Evolutionary conservation across 2,888 invertebrate genomes (phyloP).

Genomic region (Priocnemis perturbator): DNA sequence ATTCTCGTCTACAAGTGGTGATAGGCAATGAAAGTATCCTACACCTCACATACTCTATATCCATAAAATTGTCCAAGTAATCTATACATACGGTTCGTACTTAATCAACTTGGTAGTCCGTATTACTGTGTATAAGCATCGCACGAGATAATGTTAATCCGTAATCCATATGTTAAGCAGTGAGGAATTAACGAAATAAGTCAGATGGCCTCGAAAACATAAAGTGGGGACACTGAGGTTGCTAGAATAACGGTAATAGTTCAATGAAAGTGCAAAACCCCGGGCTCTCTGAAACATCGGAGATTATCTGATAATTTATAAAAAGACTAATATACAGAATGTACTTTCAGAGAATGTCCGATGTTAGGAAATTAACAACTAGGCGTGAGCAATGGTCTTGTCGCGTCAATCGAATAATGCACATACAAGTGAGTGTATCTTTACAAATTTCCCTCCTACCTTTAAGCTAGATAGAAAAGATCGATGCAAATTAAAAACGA

Average conservation of each 20-base stretch:
- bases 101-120: not conserved
- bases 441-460: no score
- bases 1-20: slow-evolving; percentile 31
- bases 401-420: no score
- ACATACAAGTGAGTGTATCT: no score
- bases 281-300: slow-evolving; percentile 24
- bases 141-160: not conserved
- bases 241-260: not conserved
- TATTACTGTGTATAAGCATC: not conserved
- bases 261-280: not conserved
- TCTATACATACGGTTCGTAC: slow-evolving; percentile 36
- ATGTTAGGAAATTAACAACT: not conserved
- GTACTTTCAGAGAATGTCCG: not conserved
- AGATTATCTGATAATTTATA: slow-evolving; percentile 20
- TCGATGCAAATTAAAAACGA: slow-evolving; percentile 10
- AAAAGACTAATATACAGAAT: slow-evolving; percentile 9
- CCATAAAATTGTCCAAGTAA: slow-evolving; percentile 37
- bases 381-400: no score
- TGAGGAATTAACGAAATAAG: not conserved
- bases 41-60: slow-evolving; percentile 34
- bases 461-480: no score
- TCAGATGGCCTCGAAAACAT: slow-evolving; percentile 1
- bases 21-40: slow-evolving; percentile 35
- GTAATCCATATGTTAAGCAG: not conserved
- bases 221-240: not conserved